Evolutionary conservation across 2,797 vertebrate species (phyloP).

Genomic region (Pristis pectinata): DNA sequence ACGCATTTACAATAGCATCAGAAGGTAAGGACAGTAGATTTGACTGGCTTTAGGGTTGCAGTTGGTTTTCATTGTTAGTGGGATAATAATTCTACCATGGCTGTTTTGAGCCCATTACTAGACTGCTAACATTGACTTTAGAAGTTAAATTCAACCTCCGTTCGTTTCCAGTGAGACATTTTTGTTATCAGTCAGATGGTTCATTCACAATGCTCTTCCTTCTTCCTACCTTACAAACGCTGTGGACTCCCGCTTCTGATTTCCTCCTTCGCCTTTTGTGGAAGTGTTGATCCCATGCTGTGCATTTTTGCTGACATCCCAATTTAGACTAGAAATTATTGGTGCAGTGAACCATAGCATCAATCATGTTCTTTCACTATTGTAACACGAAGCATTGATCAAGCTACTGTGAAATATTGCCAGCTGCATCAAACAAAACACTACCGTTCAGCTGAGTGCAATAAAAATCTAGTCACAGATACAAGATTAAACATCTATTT

Average conservation of each 20-base stretch:
- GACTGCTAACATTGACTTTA: not conserved
- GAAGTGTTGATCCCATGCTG: too few relatives aligned
- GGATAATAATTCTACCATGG: not conserved
- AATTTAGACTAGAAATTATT: not conserved
- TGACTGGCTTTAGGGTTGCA: not conserved
- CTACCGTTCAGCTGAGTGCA: not conserved
- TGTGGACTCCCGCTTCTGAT: not conserved
- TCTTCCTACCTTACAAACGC: not conserved
- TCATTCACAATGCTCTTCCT: too few relatives aligned
- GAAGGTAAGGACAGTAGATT: not conserved
- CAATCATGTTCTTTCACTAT: not conserved
- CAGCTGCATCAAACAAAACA: not conserved
- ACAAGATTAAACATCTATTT: not conserved
- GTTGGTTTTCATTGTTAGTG: not conserved
- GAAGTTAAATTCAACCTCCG: slow-evolving; percentile 4
- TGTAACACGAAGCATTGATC: not conserved
- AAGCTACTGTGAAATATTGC: not conserved
- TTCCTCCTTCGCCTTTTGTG: not conserved
- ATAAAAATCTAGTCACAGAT: not conserved
- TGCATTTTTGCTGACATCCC: not conserved
- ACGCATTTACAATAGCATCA: not conserved
- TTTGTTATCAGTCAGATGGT: not conserved
- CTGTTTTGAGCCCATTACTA: not conserved
- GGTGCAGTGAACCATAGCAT: not conserved
- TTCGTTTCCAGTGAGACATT: not conserved